A percentile compares a stretch with the other conserved stretches of the same genome.
phyloP scores from a whole-genome alignment of 2,113 vertebrate genomes.

The Trinectes maculatus region DNA sequence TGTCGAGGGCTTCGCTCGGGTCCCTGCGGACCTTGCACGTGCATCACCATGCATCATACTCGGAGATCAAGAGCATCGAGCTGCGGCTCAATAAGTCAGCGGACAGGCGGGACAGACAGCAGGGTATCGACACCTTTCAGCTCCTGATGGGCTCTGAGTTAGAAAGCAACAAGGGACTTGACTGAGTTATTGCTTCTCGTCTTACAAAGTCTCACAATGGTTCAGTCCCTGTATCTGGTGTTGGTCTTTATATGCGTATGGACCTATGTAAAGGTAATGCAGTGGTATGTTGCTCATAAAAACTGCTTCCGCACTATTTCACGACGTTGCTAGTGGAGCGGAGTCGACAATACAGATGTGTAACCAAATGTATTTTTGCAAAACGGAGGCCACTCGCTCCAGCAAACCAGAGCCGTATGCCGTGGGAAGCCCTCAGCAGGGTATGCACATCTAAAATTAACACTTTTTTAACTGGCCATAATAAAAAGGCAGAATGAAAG shows the following conservation, averaged over 20 bases:
- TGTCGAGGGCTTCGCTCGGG: slow-evolving; percentile 29
- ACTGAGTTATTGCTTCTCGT: slow-evolving; percentile 19
- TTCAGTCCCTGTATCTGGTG: slow-evolving; percentile 1
- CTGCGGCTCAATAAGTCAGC: slow-evolving; percentile 58
- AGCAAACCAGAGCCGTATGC: not conserved
- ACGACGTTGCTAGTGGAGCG: not conserved
- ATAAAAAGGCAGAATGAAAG: not conserved
- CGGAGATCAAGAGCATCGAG: slow-evolving; percentile 48
- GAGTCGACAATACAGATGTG: not conserved
- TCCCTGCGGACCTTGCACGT: slow-evolving; percentile 34
- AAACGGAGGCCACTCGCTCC: not conserved
- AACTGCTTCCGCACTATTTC: not conserved
- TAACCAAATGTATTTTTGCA: slow-evolving; percentile 1
- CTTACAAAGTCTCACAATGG: slow-evolving; percentile 6
- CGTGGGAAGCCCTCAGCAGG: not conserved
- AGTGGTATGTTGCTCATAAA: not conserved
- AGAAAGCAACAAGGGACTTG: slow-evolving; percentile 25
- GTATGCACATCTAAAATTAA: slow-evolving; percentile 4
- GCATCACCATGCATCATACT: slow-evolving; percentile 47
- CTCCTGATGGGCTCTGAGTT: slow-evolving; percentile 39
- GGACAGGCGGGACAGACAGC: slow-evolving; percentile 15
- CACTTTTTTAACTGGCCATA: not conserved
- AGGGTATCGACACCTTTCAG: slow-evolving; percentile 51
- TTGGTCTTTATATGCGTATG: not conserved
- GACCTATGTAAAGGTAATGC: not conserved